These are phyloP conservation scores for Mastomys natalensis DNA, from an alignment of 2,113 vertebrate genomes.

Conservation along the genomic window DNA sequence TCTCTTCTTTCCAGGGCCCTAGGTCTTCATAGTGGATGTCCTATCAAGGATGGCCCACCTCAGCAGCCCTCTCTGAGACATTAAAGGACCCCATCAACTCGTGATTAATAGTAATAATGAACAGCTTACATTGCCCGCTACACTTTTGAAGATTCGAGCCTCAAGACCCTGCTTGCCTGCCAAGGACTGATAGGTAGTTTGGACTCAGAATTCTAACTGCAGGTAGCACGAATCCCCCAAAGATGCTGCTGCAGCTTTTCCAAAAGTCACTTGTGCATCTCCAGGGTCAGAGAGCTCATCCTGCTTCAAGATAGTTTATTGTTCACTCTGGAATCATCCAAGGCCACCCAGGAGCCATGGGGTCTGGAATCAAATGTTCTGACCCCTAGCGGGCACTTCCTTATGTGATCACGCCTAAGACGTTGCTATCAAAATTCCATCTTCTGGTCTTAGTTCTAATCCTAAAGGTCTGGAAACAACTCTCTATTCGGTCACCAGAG, in stretches of 20 bases:
- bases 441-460: background rate
- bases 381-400: background rate
- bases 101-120: too few species aligned
- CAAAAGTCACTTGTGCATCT: background rate
- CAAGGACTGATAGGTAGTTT: rapidly evolving
- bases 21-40: too few species aligned
- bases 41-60: too few species aligned
- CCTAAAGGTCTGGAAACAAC: background rate
- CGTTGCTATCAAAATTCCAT: background rate
- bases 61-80: too few species aligned
- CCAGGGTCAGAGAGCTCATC: background rate
- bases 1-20: too few species aligned
- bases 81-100: too few species aligned
- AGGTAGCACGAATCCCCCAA: background rate
- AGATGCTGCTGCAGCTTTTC: background rate
- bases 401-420: background rate
- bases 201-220: background rate
- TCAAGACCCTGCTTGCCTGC: too few species aligned
- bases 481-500: background rate
- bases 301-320: background rate
- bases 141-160: too few species aligned
- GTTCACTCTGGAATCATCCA: background rate
- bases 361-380: background rate
- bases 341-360: background rate
- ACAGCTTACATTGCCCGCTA: too few species aligned